phyloP scores from a whole-genome alignment of 2,113 vertebrate genomes.

The Cricetomys ansorgei region DNA sequence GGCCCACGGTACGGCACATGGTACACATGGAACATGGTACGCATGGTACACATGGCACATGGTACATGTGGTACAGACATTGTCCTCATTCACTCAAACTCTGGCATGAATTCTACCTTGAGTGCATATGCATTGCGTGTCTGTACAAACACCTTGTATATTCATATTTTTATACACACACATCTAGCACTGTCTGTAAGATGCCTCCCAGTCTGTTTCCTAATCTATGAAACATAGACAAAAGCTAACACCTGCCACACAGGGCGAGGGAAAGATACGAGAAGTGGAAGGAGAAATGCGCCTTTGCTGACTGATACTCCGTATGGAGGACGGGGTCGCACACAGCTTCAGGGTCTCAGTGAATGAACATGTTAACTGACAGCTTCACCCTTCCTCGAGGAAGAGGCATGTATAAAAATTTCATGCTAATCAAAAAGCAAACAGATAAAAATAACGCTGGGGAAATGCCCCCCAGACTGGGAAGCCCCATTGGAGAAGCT shows the following conservation, averaged over 20 bases:
- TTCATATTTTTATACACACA: neutral
- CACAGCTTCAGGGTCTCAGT: neutral
- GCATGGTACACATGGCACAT: neutral
- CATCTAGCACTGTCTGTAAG: neutral
- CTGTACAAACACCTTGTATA: neutral
- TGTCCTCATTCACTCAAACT: neutral
- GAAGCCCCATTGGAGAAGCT: neutral
- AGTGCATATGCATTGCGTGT: neutral
- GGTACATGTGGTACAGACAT: neutral
- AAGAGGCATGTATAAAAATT: slow-evolving; percentile 41
- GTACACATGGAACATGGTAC: neutral
- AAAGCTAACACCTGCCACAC: neutral
- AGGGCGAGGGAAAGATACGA: neutral
- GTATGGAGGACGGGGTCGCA: neutral
- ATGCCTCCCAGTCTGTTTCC: neutral
- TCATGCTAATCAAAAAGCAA: neutral
- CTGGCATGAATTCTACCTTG: neutral
- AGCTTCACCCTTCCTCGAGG: neutral
- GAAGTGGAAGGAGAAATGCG: neutral
- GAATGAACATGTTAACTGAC: neutral
- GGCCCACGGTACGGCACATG: neutral
- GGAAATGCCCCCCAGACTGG: neutral
- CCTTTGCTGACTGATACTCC: neutral
- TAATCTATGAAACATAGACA: neutral
- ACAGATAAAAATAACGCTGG: neutral